These are phyloP conservation scores for Caenorhabditis afra DNA, from an alignment of 2,888 invertebrate species.

Conservation along the genomic window DNA sequence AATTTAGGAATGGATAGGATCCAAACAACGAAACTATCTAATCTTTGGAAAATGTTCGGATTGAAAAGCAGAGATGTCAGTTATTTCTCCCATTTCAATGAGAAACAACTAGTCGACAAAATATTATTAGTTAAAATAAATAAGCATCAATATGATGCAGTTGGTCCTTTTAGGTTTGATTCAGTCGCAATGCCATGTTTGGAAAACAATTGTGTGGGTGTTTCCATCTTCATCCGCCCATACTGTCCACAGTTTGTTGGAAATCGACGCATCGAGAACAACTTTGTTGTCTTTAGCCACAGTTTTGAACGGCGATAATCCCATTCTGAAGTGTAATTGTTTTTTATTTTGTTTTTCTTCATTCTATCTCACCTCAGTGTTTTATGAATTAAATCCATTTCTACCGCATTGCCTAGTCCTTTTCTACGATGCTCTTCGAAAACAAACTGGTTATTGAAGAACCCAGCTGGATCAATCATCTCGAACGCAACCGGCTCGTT, in stretches of 20 bases:
- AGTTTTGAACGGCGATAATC: constrained; percentile 67
- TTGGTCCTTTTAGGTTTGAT: neutral
- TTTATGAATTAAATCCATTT: constrained; percentile 62
- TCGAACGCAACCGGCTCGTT: constrained; percentile 68
- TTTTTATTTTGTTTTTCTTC: constrained; percentile 1
- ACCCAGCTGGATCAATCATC: constrained; percentile 68
- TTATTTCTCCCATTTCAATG: neutral
- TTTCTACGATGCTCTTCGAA: constrained; percentile 65
- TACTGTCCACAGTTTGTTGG: constrained; percentile 62
- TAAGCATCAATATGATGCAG: constrained; percentile 36
- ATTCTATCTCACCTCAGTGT: constrained; percentile 53
- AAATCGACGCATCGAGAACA: constrained; percentile 60
- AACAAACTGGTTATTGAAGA: constrained; percentile 68
- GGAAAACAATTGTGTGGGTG: constrained; percentile 64
- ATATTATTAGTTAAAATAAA: constrained; percentile 24
- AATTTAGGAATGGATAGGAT: too few relatives aligned
- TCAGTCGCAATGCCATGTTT: constrained; percentile 55
- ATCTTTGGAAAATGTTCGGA: too few relatives aligned
- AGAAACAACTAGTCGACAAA: too few relatives aligned
- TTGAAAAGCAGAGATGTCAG: too few relatives aligned
- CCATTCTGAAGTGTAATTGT: constrained; percentile 37
- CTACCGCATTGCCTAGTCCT: constrained; percentile 67
- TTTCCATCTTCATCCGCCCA: constrained; percentile 61
- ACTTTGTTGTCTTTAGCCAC: constrained; percentile 65
- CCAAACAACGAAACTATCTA: too few relatives aligned